Conservation (phyloP, 2,888 invertebrate genomes). For the Chironomus tentans region DNA sequence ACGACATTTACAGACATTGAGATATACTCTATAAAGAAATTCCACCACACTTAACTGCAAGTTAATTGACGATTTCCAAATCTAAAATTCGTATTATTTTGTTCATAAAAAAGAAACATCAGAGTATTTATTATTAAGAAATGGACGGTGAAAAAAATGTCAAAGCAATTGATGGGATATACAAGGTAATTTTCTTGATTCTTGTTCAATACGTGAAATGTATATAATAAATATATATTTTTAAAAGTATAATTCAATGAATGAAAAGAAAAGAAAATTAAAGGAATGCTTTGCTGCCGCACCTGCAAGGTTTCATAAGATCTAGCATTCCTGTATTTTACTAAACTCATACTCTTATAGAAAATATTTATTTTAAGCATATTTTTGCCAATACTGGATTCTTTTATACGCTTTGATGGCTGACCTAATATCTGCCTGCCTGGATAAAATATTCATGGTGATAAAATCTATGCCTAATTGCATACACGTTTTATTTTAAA, state of each 20-base stretch:
- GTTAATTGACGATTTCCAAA: background rate
- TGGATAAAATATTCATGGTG: no score
- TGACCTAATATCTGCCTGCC: no score
- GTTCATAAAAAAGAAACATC: background rate
- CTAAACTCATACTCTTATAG: conserved; percentile 6
- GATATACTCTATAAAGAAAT: background rate
- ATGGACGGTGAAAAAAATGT: conserved; percentile 84
- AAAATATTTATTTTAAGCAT: background rate
- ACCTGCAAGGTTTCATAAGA: conserved; percentile 26
- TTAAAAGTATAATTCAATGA: background rate
- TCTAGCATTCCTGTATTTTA: conserved; percentile 5
- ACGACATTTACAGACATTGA: background rate
- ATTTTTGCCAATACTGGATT: background rate
- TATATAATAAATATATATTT: background rate
- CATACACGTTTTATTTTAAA: no score
- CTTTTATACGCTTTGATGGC: no score
- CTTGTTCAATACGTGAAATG: background rate
- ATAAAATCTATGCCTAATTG: no score
- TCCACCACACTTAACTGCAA: background rate
- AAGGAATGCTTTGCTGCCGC: conserved; percentile 20
- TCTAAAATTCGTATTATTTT: background rate
- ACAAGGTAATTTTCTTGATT: conserved; percentile 54
- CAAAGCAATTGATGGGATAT: conserved; percentile 82
- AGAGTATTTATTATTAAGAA: no score
- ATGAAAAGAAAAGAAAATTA: conserved; percentile 7